Base-by-base conservation (phyloP, 2,113 vertebrate species). In the Hassar affinis region DNA sequence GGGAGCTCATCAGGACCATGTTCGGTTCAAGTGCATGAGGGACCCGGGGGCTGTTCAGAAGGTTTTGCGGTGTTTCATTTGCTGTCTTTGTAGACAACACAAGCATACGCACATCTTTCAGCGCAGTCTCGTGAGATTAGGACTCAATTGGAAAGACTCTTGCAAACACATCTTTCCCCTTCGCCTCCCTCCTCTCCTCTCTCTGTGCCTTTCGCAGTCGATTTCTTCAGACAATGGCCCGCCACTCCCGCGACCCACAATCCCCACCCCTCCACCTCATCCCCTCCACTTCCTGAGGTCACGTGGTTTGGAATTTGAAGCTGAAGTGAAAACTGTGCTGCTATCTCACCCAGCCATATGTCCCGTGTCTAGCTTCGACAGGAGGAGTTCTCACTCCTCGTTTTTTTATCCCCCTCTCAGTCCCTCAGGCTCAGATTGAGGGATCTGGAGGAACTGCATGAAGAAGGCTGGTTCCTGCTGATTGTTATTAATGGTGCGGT, bases 321-420 rank as follows among this genome's bases (percentile, higher is more conserved):
- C 80, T 49, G 15, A 77, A 84, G 75, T 83, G 80, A 51, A 82
- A 80, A 81, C 61, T 69, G 25, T 62, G 42, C 54, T 87, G 78
- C 85, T 89, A 88, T 88, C 88, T 89, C 75, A 78, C 78, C 54
- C 66, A 86, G 82, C 84, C 89, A 90, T 83, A 89, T 86, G 89
- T 85, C 84, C 72, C 25, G 18, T 62, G 51, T 80, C 87, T 64
- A 27, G 80, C 80, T 76, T 68, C 52, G 35, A 66, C 66, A 64
- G 45, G n/a, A n/a, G n/a, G n/a, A 80, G 79, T 47, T 61, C 35
- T 17, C 42, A 25, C 57, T 80, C 54, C 76, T 35, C 27, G 66
- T 30, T 72, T 35, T 82, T 69, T 47, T 12, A 47, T 27, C 25
- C n/a, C 45, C 12, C 64, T 62, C 30, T 47, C 18, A 62, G 14